Evolutionary conservation across 2,113 vertebrate genomes (phyloP), one percentile per base, ranked within the genome.

Genomic region (Epinephelus moara): DNA sequence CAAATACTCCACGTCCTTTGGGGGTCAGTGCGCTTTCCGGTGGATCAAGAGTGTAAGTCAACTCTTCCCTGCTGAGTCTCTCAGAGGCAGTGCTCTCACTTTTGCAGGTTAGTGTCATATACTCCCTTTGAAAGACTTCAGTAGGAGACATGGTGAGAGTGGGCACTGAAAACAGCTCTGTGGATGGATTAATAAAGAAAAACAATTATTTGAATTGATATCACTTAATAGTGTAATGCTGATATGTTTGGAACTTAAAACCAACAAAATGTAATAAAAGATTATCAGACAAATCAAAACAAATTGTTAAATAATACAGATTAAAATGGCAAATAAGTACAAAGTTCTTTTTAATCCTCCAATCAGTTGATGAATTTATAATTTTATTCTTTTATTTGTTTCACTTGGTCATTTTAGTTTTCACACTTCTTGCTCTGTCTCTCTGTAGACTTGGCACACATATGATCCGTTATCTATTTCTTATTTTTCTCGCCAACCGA

Each of bases 151-250:
- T 71, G 40, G 42, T 89, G 77, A 96, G 85, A 0, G 82, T 88
- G 12, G 95, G 95, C 7, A n/a, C 63, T 1, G 95, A 95, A 75
- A 95, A 96, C 45, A 96, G 90, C 73, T 95, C 95, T 96, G 91
- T 77, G 75, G 78, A 80, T 0, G 68, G 52, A 70, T 47, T 30
- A 1, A 5, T 27, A 85, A 1, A 69, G 60, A 18, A 82, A 1
- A 12, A 2, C 5, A 80, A 37, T 1, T 8, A 37, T 37, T 37
- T 5, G 33, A 5, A 37, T 1, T 5, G 5, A 79, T 13, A 6
- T 42, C 6, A 73, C 62, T 49, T 47, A 30, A 30, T 30, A 30
- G 17, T 50, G 27, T 59, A 59, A 21, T 66, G 27, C 27, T 33
- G 59, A 72, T 33, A 45, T 30, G 9, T 23, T 42, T 53, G 30